Evolutionary conservation across 1,140 invertebrate genomes (phyloP), one percentile per base, ranked within the genome.

Genomic region (Lordiphosa clarofinis): DNA sequence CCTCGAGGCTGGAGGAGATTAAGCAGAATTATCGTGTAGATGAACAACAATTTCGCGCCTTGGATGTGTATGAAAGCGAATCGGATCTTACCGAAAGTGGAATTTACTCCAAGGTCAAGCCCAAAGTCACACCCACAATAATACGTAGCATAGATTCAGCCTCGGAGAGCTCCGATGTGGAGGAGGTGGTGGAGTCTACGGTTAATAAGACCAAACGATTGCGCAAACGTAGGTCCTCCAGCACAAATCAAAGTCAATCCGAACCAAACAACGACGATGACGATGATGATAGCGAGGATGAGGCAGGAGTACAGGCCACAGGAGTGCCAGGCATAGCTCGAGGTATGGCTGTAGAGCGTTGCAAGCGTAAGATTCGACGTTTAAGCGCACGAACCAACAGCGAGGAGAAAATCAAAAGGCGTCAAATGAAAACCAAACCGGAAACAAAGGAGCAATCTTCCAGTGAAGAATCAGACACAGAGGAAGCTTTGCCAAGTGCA

Each of bases 61-160:
- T 87, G 11, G 87, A 88, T 65, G 87, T 88, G 6, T 88, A 88
- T 42, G 87, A 88, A 42, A 88, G 87, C 47, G 87, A 88, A 72
- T 88, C 87, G 4, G 87, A 88, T 69, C 71, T 88, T 37, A 74
- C 72, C 5, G 87, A 88, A 33, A 73, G 79, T 36, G 78, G 78
- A 12, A 66, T 88, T 3, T 88, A 88, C 24, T 82, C 72, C 2
- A 88, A 88, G 42, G 75, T 55, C 6, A 79, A 65, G 7, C 12
- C 42, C 3, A 87, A 63, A 42, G 4, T 42, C 1, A 63, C 58
- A 24, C 49, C 78, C 3, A 81, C 81, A 4, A 69, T 81, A n/a
- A 76, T 87, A 58, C 72, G 84, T 9, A 70, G 33, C 10, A 31
- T 81, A 3, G 76, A 81, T 8, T 64, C 76, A 3, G 38, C 56